Conservation (phyloP, 2,113 vertebrate species). For the Halichoeres trimaculatus region DNA sequence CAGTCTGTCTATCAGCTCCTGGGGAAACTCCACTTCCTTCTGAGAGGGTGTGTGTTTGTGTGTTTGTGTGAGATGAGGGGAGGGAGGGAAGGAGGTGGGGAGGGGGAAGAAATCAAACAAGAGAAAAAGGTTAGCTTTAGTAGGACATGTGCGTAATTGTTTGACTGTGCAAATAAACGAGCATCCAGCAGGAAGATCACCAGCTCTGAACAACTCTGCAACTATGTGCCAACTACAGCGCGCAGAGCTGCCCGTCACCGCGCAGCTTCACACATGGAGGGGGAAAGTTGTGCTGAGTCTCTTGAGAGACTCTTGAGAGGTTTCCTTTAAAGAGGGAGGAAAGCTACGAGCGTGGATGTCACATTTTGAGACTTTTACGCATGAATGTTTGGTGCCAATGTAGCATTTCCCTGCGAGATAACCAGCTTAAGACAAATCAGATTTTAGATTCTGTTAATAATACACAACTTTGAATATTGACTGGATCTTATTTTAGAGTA, state of each 20-base stretch:
- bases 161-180: conserved; percentile 20
- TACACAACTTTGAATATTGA: neutral
- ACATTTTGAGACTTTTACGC: neutral
- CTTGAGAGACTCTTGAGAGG: neutral
- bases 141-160: conserved; percentile 11
- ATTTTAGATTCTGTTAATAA: neutral
- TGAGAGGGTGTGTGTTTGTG: neutral
- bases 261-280: neutral
- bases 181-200: conserved; percentile 4
- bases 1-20: conserved; percentile 94
- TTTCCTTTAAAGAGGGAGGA: neutral
- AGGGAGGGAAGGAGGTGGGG: neutral
- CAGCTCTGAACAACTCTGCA: neutral
- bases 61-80: neutral
- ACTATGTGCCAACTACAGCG: conserved; percentile 33
- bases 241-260: neutral
- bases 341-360: neutral
- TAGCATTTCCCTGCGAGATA: neutral
- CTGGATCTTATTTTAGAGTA: neutral
- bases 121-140: conserved; percentile 56
- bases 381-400: neutral
- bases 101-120: conserved; percentile 53
- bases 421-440: too few relatives aligned
- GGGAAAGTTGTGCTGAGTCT: neutral
- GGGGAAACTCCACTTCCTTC: conserved; percentile 94